Evolutionary conservation across 1,140 invertebrate genomes (phyloP).

Genomic region (Liolophura sinensis): DNA sequence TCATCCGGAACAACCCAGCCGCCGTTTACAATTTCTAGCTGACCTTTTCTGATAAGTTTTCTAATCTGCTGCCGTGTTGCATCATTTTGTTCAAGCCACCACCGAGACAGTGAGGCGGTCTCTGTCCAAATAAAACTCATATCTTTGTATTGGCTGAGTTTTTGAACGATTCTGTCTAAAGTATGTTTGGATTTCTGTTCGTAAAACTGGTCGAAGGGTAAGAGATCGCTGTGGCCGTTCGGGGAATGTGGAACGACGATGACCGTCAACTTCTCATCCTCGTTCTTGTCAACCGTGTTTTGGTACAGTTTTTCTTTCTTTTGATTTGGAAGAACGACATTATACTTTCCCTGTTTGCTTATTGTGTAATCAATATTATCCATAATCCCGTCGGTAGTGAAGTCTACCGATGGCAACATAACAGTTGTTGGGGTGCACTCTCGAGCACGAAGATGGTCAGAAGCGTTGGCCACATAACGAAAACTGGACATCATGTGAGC

Average conservation of each 20-base stretch:
- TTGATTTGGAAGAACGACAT: too few relatives aligned
- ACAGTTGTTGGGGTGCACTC: too few relatives aligned
- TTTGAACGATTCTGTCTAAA: constrained; percentile 18
- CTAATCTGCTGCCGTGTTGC: constrained; percentile 6
- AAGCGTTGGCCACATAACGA: too few relatives aligned
- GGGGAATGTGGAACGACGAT: constrained; percentile 17
- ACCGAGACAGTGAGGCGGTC: constrained; percentile 21
- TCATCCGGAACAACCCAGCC: constrained; percentile 98
- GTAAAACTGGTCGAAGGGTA: constrained; percentile 10
- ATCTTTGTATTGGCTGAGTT: constrained; percentile 13
- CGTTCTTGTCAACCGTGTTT: too few relatives aligned
- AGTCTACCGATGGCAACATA: too few relatives aligned
- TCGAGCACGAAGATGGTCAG: too few relatives aligned
- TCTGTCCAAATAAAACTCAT: constrained; percentile 34
- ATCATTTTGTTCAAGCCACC: constrained; percentile 17
- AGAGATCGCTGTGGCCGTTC: constrained; percentile 15
- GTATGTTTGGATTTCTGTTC: constrained; percentile 10
- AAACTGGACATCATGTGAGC: too few relatives aligned
- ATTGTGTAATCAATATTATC: too few relatives aligned
- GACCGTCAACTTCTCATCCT: constrained; percentile 4
- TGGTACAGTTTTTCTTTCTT: too few relatives aligned
- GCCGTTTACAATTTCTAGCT: constrained; percentile 89
- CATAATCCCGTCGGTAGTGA: too few relatives aligned
- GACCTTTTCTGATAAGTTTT: constrained; percentile 59
- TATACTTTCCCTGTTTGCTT: too few relatives aligned